These are phyloP conservation scores for Agriopis leucophaearia DNA, from an alignment of 2,888 invertebrate species.

Conservation along the genomic window DNA sequence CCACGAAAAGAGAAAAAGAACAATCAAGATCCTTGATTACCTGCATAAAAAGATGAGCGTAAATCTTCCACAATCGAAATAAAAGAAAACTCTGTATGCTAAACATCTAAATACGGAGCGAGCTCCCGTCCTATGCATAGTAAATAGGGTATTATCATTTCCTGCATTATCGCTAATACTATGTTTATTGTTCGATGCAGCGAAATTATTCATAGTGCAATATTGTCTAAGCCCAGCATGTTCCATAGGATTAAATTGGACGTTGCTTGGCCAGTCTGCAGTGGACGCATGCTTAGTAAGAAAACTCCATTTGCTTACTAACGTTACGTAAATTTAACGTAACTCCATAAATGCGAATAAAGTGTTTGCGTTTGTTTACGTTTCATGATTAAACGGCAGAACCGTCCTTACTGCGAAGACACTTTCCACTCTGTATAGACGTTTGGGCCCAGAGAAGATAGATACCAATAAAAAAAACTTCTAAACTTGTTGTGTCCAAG, in stretches of 20 bases:
- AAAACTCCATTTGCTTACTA: no score
- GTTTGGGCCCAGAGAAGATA: no score
- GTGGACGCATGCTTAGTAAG: no score
- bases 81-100: slow-evolving; percentile 29
- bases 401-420: no score
- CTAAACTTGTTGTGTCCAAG: no score
- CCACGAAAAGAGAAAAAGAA: not conserved
- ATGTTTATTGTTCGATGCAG: not conserved
- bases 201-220: slow-evolving; percentile 8
- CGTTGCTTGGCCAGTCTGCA: no score
- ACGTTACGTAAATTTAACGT: no score
- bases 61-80: slow-evolving; percentile 32
- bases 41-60: slow-evolving; percentile 35
- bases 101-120: slow-evolving; percentile 31
- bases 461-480: no score
- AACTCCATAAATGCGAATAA: no score
- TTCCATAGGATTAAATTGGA: not conserved
- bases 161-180: slow-evolving; percentile 13
- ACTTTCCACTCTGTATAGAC: no score
- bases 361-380: no score
- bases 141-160: slow-evolving; percentile 21
- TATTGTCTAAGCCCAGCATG: not conserved
- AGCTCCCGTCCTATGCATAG: slow-evolving; percentile 30
- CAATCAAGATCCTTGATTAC: slow-evolving; percentile 30
- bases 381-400: no score